Evolutionary conservation across 2,888 invertebrate genomes (phyloP).

Genomic region (Ectropis crepuscularia): DNA sequence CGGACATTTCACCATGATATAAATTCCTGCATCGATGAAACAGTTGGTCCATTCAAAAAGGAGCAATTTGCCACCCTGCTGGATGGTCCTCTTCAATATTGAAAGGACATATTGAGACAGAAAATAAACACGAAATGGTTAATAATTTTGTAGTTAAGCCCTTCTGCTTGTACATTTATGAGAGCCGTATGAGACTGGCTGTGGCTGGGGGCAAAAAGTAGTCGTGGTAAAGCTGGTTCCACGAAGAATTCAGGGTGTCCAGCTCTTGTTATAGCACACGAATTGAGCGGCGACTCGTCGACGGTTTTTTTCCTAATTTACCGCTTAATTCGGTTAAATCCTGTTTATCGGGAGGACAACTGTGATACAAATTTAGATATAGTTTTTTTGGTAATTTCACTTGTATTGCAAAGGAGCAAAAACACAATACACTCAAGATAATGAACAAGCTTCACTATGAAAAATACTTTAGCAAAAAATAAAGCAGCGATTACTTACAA

Average conservation of each 20-base stretch:
- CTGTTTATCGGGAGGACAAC: constrained; percentile 20
- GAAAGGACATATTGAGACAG: constrained; percentile 54
- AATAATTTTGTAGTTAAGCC: constrained; percentile 65
- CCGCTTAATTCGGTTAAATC: constrained; percentile 40
- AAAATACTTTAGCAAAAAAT: too few relatives aligned
- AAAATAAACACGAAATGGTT: constrained; percentile 61
- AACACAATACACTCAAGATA: too few relatives aligned
- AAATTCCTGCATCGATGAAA: constrained; percentile 71
- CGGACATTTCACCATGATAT: constrained; percentile 74
- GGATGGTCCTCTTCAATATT: constrained; percentile 60
- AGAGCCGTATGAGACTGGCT: constrained; percentile 65
- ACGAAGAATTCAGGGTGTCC: constrained; percentile 70
- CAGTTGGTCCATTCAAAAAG: constrained; percentile 65
- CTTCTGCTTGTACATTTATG: constrained; percentile 52
- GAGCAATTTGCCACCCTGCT: constrained; percentile 76
- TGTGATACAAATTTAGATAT: background rate
- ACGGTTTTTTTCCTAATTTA: constrained; percentile 38
- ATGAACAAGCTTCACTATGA: too few relatives aligned
- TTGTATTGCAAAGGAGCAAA: too few relatives aligned
- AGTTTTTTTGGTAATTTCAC: constrained; percentile 1
- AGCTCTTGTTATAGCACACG: constrained; percentile 39
- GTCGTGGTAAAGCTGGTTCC: constrained; percentile 66
- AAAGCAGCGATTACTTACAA: too few relatives aligned
- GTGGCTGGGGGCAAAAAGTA: constrained; percentile 65
- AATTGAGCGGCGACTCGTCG: constrained; percentile 28